A percentile compares a stretch with the other conserved stretches of the same genome.
Evolutionary conservation across 1,140 invertebrate genomes (phyloP).

Genomic region (Gryllus bimaculatus): DNA sequence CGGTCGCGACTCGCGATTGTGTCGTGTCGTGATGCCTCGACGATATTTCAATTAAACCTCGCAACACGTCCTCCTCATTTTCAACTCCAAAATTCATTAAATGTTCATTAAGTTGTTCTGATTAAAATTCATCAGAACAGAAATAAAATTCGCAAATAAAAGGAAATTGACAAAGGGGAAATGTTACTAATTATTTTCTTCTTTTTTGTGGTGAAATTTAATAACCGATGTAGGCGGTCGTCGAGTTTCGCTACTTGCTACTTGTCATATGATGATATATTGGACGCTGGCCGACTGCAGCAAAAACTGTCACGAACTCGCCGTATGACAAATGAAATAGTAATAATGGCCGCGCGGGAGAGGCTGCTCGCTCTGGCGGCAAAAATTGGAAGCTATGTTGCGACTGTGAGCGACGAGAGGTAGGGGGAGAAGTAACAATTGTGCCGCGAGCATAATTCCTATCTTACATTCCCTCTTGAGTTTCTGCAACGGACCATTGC

Average conservation of each 20-base stretch:
- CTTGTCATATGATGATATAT: conserved; percentile 5
- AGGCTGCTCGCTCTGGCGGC: not conserved
- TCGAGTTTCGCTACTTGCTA: not conserved
- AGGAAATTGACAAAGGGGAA: not conserved
- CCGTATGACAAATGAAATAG: conserved; percentile 4
- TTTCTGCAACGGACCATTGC: not conserved
- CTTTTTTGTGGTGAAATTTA: conserved; percentile 2
- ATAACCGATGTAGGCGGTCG: not conserved
- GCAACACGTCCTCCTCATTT: not conserved
- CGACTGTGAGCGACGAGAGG: not conserved
- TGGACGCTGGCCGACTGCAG: not conserved
- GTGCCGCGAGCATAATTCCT: not conserved
- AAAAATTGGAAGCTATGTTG: not conserved
- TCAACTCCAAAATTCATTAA: not conserved
- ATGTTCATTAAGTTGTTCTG: conserved; percentile 5
- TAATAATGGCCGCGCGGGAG: not conserved
- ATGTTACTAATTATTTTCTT: not conserved
- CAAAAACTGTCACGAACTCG: not conserved
- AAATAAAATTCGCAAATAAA: not conserved
- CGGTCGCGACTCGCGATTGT: no score
- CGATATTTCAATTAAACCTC: not conserved
- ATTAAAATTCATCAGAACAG: not conserved
- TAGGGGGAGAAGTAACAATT: not conserved
- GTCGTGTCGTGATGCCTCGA: not conserved
- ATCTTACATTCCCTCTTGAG: not conserved